Percentiles rank a stretch among this genome's conserved stretches.
phyloP scores from a whole-genome alignment of 2,797 vertebrate species.

The Gephyroberyx darwinii region DNA sequence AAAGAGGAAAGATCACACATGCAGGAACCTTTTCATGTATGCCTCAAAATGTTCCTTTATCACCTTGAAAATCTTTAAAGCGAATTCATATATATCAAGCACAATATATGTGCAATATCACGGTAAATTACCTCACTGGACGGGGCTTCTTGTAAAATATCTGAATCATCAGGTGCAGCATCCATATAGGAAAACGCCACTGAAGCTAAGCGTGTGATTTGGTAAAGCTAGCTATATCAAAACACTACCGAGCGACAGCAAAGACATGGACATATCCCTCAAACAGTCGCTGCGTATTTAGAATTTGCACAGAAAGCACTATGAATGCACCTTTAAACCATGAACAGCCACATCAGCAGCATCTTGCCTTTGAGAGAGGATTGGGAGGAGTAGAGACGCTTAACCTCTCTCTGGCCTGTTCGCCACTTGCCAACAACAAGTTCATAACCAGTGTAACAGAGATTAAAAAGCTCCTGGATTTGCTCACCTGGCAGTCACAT shows the following conservation, averaged over 20 bases:
- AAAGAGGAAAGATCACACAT: not conserved
- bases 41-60: constrained; percentile 32
- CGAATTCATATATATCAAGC: not conserved
- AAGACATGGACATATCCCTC: constrained; percentile 47
- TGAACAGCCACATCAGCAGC: constrained; percentile 72
- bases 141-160: not conserved
- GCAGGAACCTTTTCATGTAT: not conserved
- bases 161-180: not conserved
- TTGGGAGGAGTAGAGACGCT: constrained; percentile 49
- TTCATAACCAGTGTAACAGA: constrained; percentile 46
- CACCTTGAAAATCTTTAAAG: constrained; percentile 41
- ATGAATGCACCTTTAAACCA: constrained; percentile 63
- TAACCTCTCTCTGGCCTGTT: constrained; percentile 48
- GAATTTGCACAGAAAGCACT: constrained; percentile 66
- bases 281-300: constrained; percentile 45
- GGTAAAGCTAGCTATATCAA: constrained; percentile 20
- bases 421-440: constrained; percentile 7
- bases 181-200: constrained; percentile 17
- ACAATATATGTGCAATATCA: not conserved
- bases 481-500: constrained; percentile 66
- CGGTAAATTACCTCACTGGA: constrained; percentile 11
- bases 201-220: constrained; percentile 24
- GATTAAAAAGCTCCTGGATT: constrained; percentile 68
- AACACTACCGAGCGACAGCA: constrained; percentile 34
- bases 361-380: constrained; percentile 62